Evolutionary conservation across 2,113 vertebrate species (phyloP).

Genomic region (Xiphias gladius): DNA sequence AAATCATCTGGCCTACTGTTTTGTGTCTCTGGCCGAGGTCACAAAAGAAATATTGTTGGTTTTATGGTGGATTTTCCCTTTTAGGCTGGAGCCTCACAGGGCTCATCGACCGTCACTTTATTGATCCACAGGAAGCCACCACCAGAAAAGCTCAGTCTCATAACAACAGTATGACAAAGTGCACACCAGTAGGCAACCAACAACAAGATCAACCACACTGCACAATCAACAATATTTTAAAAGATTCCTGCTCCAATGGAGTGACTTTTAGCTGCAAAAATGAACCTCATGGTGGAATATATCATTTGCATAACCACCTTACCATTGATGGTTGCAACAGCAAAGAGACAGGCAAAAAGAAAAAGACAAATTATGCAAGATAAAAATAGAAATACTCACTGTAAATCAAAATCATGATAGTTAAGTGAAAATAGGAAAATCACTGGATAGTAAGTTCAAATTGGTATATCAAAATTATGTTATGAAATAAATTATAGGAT

Average conservation of each 20-base stretch:
- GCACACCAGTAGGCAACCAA: neutral
- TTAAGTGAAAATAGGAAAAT: too few species aligned
- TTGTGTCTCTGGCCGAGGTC: neutral
- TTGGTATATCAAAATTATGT: too few species aligned
- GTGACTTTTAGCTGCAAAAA: neutral
- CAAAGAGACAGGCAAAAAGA: too few species aligned
- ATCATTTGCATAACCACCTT: neutral
- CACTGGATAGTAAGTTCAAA: too few species aligned
- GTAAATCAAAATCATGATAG: too few species aligned
- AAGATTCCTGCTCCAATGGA: conserved; percentile 15
- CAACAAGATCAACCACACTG: neutral
- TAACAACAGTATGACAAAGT: neutral
- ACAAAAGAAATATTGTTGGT: neutral
- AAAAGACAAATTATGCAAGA: neutral
- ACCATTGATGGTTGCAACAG: neutral
- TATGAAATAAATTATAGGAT: too few species aligned
- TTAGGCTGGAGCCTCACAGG: neutral
- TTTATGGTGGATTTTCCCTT: conserved; percentile 10
- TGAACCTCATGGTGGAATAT: neutral
- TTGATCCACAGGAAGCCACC: conserved; percentile 17
- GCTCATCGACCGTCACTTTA: conserved; percentile 32
- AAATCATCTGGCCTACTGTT: neutral
- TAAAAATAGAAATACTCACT: neutral
- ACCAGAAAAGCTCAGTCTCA: neutral
- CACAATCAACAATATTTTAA: conserved; percentile 28